These are phyloP conservation scores for Acipenser transmontanus DNA, from an alignment of 2,797 vertebrate genomes.

Conservation along the genomic window DNA sequence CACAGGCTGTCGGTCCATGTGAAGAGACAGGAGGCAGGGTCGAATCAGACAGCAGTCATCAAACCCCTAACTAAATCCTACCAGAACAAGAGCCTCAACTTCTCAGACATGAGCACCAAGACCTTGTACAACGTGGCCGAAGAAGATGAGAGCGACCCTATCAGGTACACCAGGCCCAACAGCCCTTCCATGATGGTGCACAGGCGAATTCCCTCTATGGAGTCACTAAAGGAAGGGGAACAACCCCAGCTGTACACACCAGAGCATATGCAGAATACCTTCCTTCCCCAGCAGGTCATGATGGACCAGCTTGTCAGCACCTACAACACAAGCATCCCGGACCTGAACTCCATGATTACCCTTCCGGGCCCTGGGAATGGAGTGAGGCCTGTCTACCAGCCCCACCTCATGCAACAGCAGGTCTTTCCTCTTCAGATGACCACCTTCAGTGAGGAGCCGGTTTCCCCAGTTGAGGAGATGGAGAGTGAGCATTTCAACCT, in stretches of 20 bases:
- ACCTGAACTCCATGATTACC: conserved; percentile 55
- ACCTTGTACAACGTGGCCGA: conserved; percentile 78
- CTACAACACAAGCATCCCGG: conserved; percentile 61
- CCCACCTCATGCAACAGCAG: conserved; percentile 47
- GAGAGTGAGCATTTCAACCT: conserved; percentile 79
- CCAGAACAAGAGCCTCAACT: conserved; percentile 73
- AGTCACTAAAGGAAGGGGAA: conserved; percentile 49
- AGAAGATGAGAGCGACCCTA: conserved; percentile 64
- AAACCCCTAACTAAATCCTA: conserved; percentile 97
- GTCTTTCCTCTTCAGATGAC: conserved; percentile 55
- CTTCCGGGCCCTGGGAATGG: conserved; percentile 47
- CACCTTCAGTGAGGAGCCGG: conserved; percentile 62
- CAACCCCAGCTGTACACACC: conserved; percentile 65
- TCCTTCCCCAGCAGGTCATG: conserved; percentile 51
- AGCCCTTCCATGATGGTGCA: conserved; percentile 71
- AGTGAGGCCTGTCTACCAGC: conserved; percentile 44
- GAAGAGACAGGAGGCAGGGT: conserved; percentile 91
- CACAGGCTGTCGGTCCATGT: conserved; percentile 99
- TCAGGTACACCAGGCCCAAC: conserved; percentile 56
- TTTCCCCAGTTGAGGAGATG: conserved; percentile 50
- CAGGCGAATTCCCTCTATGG: conserved; percentile 44
- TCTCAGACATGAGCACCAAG: conserved; percentile 79
- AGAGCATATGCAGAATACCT: conserved; percentile 49
- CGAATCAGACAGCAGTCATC: conserved; percentile 98
- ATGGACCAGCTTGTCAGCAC: conserved; percentile 71